Conservation (phyloP, 2,113 vertebrate species). For the Campylorhamphus procurvoides region DNA sequence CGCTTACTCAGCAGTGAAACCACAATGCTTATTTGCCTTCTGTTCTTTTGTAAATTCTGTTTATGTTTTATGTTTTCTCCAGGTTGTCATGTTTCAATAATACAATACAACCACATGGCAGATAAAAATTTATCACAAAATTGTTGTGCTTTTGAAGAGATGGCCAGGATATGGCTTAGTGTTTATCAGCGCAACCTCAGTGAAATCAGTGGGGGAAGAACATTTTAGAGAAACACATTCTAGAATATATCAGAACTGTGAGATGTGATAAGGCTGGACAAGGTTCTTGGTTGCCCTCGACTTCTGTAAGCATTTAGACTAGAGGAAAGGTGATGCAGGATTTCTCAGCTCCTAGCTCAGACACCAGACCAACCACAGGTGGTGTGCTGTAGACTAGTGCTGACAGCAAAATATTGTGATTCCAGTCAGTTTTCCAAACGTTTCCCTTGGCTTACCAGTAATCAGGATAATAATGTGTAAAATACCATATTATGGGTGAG, state of each 20-base stretch:
- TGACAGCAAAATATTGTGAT: not conserved
- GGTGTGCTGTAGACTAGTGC: not conserved
- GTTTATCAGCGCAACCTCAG: not conserved
- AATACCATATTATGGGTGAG: not conserved
- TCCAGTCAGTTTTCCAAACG: not conserved
- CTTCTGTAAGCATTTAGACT: not conserved
- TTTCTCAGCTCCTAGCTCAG: not conserved
- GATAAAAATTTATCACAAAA: not conserved
- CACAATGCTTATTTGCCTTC: not conserved
- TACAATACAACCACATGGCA: not conserved
- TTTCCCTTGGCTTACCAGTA: not conserved
- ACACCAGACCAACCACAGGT: not conserved
- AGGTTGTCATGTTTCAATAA: not conserved
- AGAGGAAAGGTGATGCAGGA: not conserved
- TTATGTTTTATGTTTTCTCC: not conserved
- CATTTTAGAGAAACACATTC: not conserved
- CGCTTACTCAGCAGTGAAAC: not conserved
- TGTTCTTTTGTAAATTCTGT: not conserved
- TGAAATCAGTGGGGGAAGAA: not conserved
- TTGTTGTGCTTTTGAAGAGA: not conserved
- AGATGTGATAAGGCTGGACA: not conserved
- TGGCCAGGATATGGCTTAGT: not conserved
- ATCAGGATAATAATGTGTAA: not conserved
- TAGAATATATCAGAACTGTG: not conserved
- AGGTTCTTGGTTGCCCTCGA: accelerated